Evolutionary conservation across 2,113 vertebrate species (phyloP).

Genomic region (Prunella fulvescens): DNA sequence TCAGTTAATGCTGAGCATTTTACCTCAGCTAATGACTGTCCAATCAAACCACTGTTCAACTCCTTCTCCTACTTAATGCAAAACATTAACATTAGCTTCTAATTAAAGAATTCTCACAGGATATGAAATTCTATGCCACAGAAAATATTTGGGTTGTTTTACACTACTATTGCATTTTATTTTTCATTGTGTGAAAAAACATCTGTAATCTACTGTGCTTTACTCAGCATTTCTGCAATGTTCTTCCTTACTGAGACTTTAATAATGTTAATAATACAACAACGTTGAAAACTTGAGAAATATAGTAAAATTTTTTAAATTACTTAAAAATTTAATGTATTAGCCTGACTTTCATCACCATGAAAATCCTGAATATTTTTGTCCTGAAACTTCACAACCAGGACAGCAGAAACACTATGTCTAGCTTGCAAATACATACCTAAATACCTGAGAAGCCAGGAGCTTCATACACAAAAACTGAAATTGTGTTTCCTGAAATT

Average conservation of each 20-base stretch:
- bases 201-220: background rate
- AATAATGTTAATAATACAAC: background rate
- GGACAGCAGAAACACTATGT: background rate
- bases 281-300: background rate
- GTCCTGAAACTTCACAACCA: background rate
- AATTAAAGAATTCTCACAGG: slow-evolving; percentile 32
- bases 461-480: background rate
- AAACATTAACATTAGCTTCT: background rate
- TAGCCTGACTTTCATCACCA: background rate
- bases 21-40: slow-evolving; percentile 15
- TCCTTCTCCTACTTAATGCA: slow-evolving; percentile 7
- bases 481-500: background rate
- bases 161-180: background rate
- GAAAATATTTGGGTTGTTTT: background rate
- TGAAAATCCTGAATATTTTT: background rate
- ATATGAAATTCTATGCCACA: slow-evolving; percentile 31
- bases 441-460: background rate
- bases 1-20: slow-evolving; percentile 22
- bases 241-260: background rate
- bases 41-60: background rate
- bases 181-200: background rate
- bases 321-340: background rate
- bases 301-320: background rate
- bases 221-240: background rate
- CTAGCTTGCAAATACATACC: background rate